Percentiles rank a stretch among this genome's conserved stretches.
Conservation (phyloP, 2,888 invertebrate genomes). For the Thyatira batis region DNA sequence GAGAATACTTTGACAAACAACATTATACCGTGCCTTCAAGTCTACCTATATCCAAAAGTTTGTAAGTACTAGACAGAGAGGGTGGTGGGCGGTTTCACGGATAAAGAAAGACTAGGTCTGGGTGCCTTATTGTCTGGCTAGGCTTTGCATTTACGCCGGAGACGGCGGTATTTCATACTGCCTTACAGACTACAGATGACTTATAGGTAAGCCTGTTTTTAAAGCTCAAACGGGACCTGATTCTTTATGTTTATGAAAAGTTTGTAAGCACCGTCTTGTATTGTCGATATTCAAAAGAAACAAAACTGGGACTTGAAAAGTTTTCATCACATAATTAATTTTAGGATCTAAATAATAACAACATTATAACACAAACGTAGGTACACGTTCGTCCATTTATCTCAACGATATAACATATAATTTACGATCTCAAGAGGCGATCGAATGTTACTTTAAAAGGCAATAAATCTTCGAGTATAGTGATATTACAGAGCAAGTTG, state of each 20-base stretch:
- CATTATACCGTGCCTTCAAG: background rate
- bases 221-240: background rate
- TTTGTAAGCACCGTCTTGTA: background rate
- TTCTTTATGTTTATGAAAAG: background rate
- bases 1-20: background rate
- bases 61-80: background rate
- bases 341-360: background rate
- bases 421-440: constrained; percentile 20
- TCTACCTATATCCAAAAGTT: background rate
- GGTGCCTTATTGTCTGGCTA: constrained; percentile 23
- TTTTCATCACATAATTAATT: background rate
- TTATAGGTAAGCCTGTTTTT: background rate
- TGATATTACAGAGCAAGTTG: constrained; percentile 19
- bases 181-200: background rate
- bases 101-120: constrained; percentile 19
- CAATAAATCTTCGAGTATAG: constrained; percentile 32
- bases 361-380: background rate
- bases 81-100: background rate
- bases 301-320: too few relatives aligned
- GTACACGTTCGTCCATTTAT: background rate
- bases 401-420: background rate
- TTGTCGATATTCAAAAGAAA: too few relatives aligned
- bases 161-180: background rate
- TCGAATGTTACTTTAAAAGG: constrained; percentile 30
- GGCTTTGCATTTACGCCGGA: constrained; percentile 17